phyloP scores from a whole-genome alignment of 1,140 invertebrate genomes.

The Drosophila quadrilineata region DNA sequence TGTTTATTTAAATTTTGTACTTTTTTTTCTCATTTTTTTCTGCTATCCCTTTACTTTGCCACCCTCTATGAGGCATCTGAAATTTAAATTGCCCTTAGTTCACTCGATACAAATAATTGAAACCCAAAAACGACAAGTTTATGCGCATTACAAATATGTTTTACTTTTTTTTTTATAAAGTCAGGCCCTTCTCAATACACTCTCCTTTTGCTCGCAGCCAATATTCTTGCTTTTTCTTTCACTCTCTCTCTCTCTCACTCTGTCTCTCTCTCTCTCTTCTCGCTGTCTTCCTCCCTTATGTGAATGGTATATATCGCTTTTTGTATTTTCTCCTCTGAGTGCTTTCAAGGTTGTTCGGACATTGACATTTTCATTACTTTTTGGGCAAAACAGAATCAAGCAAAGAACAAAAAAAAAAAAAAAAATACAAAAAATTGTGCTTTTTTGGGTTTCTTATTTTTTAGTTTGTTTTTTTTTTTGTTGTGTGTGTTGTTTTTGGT shows the following conservation, averaged over 20 bases:
- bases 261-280: conserved; percentile 12
- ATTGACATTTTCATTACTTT: conserved; percentile 81
- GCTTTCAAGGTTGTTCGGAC: conserved; percentile 81
- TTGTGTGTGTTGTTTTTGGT: too few species aligned
- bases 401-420: too few species aligned
- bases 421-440: conserved; percentile 55
- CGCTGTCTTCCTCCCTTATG: conserved; percentile 29
- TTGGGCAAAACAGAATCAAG: conserved; percentile 49
- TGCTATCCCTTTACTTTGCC: not conserved
- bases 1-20: too few species aligned
- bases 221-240: not conserved
- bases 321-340: conserved; percentile 77
- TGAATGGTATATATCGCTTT: conserved; percentile 36
- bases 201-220: not conserved
- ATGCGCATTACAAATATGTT: conserved; percentile 65
- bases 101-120: conserved; percentile 28
- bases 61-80: conserved; percentile 13
- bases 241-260: not conserved
- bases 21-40: not conserved
- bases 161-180: too few species aligned
- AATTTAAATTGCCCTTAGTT: conserved; percentile 39
- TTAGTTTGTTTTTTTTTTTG: conserved; percentile 40
- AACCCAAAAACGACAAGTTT: conserved; percentile 29
- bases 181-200: conserved; percentile 59
- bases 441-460: conserved; percentile 49